Base-by-base conservation (phyloP, 1,140 invertebrate genomes). In the Heterodera carotae region DNA sequence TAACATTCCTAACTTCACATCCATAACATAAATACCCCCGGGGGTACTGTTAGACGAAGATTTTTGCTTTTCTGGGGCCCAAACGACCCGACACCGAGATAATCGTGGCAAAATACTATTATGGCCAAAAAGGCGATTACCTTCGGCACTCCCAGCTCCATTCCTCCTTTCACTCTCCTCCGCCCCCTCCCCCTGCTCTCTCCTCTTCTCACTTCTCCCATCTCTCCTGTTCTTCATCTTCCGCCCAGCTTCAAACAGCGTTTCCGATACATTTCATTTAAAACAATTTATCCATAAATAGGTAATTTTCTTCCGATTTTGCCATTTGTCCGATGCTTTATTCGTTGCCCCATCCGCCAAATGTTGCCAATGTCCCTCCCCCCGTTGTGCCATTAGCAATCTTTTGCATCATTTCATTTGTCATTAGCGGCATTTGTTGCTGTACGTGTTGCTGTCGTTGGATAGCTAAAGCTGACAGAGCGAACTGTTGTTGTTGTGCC, bases 361-460 rank as follows among this genome's bases (percentile, higher is more conserved):
- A 22, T 18, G 18, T 15, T 56, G 48, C 48, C 48, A 56, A 18
- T 56, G 62, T 6, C 62, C n/a, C n/a, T n/a, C n/a, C n/a, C n/a
- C 33, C 62, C 12, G 62, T 29, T 12, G 62, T 12, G 62, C 62
- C 62, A 22, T 29, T 66, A 22, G 62, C 27, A 6, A 34, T 15
- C n/a, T 22, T 29, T 66, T 66, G 62, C 62, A 10, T n/a, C n/a
- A n/a, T 12, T 34, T 66, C n/a, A 5, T 27, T 10, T 66, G 62
- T 27, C 62, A 31, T 29, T 29, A 31, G 62, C 62, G 62, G 27
- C 31, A 71, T 71, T 53, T 48, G 33, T 15, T 74, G 64, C 34
- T 76, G 74, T 15, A 73, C 67, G 25, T 76, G 74, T 25, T 64
- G 36, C 60, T 76, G 74, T 25, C 73, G 74, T 15, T 76, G 74